phyloP scores from a whole-genome alignment of 1,140 invertebrate species.

The Zophobas atratus region DNA sequence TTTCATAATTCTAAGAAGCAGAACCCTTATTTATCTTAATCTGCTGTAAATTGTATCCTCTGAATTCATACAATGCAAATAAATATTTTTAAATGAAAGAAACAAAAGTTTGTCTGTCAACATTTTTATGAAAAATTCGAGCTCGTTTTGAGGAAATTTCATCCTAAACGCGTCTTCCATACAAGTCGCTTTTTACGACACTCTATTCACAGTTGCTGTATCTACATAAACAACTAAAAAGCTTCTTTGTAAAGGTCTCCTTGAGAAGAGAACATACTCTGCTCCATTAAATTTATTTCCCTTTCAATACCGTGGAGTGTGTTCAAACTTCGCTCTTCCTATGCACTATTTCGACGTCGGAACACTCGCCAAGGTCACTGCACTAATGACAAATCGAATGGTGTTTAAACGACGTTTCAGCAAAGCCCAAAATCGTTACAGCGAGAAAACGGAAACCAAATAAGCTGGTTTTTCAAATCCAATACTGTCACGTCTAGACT shows the following conservation, averaged over 20 bases:
- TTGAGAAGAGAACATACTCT: slow-evolving; percentile 35
- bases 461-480: slow-evolving; percentile 28
- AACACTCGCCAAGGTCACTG: too few species aligned
- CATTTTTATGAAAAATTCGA: background rate
- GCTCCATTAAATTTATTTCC: slow-evolving; percentile 35
- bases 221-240: slow-evolving; percentile 31
- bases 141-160: background rate
- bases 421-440: slow-evolving; percentile 17
- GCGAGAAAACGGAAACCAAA: slow-evolving; percentile 4
- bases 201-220: background rate
- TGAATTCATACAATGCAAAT: background rate
- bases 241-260: slow-evolving; percentile 27
- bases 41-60: background rate
- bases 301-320: slow-evolving; percentile 14
- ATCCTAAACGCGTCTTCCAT: slow-evolving; percentile 2
- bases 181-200: slow-evolving; percentile 12
- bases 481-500: slow-evolving; percentile 29
- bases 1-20: slow-evolving; percentile 10
- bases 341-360: background rate
- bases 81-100: background rate
- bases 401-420: background rate
- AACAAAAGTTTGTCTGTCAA: too few species aligned
- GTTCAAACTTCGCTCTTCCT: background rate
- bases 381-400: background rate
- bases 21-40: background rate